Evolutionary conservation across 2,888 invertebrate species (phyloP).

Genomic region (Drosophila hamatofila): DNA sequence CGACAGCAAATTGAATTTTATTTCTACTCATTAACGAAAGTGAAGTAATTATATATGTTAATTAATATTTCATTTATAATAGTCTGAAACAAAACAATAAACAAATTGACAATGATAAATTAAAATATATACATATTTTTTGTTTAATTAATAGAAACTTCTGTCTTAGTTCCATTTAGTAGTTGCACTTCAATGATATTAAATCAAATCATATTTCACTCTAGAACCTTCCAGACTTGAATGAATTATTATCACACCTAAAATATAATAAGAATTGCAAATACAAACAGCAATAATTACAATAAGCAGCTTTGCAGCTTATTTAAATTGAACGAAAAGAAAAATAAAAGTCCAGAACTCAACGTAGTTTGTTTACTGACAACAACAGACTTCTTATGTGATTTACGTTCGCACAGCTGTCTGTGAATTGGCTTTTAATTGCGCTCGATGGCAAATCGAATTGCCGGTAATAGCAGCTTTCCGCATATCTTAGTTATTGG

Average conservation of each 20-base stretch:
- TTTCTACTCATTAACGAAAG: too few species aligned
- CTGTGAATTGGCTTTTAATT: constrained; percentile 9
- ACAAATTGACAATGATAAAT: too few species aligned
- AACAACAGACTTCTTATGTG: not conserved
- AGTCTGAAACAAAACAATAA: too few species aligned
- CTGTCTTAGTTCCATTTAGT: too few species aligned
- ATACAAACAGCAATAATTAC: not conserved
- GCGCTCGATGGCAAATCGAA: constrained; percentile 2
- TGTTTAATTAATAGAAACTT: too few species aligned
- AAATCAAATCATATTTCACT: not conserved
- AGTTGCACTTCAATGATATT: too few species aligned
- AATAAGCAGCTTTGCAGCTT: not conserved
- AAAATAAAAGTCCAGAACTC: not conserved
- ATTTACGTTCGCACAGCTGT: not conserved
- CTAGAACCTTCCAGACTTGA: not conserved
- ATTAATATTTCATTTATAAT: too few species aligned
- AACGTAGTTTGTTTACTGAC: not conserved
- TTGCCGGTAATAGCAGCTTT: constrained; percentile 14
- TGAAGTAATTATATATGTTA: too few species aligned
- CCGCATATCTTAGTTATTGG: not conserved
- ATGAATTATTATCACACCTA: not conserved
- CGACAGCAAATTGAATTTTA: too few species aligned
- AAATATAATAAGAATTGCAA: not conserved
- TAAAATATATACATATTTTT: too few species aligned
- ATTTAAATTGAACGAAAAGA: not conserved